Base-by-base conservation (phyloP, 2,113 vertebrate species). In the Lagopus leucura region DNA sequence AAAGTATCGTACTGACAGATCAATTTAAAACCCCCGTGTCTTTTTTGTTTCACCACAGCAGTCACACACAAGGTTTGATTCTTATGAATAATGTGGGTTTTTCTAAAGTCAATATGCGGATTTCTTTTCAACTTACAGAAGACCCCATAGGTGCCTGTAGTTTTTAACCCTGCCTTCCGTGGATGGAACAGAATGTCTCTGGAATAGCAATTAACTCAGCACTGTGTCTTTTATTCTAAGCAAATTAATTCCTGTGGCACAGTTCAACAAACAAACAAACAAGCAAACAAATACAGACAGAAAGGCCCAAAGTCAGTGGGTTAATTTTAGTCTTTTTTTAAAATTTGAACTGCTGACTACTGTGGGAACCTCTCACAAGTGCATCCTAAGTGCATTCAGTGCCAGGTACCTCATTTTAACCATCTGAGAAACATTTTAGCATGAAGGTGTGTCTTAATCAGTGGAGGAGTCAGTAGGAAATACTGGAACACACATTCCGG, bases 11-110 rank as follows among this genome's bases (percentile, higher is more conserved):
- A 82, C 73, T 86, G 91, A 96, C 94, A 92, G 93, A 95, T 88
- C 91, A 93, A 91, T 96, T 96, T 94, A 91, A 90, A 97, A 83
- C 72, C 88, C 25, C 57, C 93, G 72, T 94, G 94, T 93, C 90
- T 90, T 55, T 57, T 94, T 73, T 72, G 88, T 83, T 96, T 91
- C 85, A 82, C 48, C 14, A 0, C 48, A 93, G 82, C 40, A 94
- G 93, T 80, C 80, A 91, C 86, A 63, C 69, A 63, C 76, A 94
- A 72, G 54, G 54, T 82, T 92, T 64, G 90, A 86, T 86, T 96
- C 90, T 86, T 88, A 92, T 81, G 80, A 95, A 95, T 93, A 94
- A 92, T 64, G 86, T 88, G 88, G 10, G 12, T 38, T 88, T 93
- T 90, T 88, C 86, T 76, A 78, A 90, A 93, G 75, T 61, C 95